Evolutionary conservation across 2,797 vertebrate species (phyloP).

Genomic region (Acipenser ruthenus): DNA sequence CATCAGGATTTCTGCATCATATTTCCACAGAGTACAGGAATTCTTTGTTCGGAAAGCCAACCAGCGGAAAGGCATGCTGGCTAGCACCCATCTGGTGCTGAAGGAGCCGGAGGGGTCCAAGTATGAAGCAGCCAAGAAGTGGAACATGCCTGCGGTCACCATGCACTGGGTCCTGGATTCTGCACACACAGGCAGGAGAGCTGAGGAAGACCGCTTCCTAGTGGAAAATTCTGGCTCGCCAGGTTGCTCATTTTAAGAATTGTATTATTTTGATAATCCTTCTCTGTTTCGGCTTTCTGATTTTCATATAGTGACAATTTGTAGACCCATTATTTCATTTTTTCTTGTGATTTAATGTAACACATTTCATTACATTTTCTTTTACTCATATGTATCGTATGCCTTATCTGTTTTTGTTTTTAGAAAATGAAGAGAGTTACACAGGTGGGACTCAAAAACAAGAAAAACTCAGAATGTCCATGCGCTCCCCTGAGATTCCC

Average conservation of each 20-base stretch:
- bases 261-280: background rate
- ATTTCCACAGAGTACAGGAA: slow-evolving; percentile 79
- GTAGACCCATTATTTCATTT: background rate
- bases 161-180: slow-evolving; percentile 82
- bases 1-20: background rate
- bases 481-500: slow-evolving; percentile 49
- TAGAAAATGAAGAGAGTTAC: slow-evolving; percentile 57
- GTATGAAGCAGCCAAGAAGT: slow-evolving; percentile 89
- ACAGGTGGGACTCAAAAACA: slow-evolving; percentile 56
- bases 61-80: slow-evolving; percentile 82
- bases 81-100: slow-evolving; percentile 84
- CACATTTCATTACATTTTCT: background rate
- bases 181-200: slow-evolving; percentile 67
- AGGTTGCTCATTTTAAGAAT: slow-evolving; percentile 48
- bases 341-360: too few relatives aligned
- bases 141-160: slow-evolving; percentile 83
- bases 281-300: background rate
- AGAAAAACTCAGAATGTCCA: background rate
- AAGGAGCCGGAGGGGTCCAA: slow-evolving; percentile 82
- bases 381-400: background rate
- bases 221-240: slow-evolving; percentile 61
- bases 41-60: slow-evolving; percentile 87
- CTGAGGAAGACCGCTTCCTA: slow-evolving; percentile 69
- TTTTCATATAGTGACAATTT: background rate
- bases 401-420: background rate